Evolutionary conservation across 2,797 vertebrate genomes (phyloP).

Genomic region (Setipinna tenuifilis): DNA sequence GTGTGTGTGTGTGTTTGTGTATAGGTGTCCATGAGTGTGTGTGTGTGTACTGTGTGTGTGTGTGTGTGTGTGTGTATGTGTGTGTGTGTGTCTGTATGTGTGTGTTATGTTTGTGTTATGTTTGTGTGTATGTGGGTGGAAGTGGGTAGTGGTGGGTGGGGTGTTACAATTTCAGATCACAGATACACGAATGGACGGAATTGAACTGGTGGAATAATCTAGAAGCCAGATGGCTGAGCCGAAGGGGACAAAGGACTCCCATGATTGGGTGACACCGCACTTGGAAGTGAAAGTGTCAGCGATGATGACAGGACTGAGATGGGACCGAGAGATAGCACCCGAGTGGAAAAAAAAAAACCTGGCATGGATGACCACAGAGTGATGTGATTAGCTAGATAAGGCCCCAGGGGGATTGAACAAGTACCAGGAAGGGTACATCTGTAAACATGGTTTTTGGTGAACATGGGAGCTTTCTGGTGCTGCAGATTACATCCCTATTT

Average conservation of each 20-base stretch:
- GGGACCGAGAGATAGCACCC: background rate
- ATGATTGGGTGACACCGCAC: conserved; percentile 1
- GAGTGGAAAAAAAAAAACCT: background rate
- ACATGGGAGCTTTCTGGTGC: background rate
- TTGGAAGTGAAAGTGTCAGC: background rate
- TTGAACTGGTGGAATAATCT: conserved; percentile 23
- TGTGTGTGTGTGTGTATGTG: too few relatives aligned
- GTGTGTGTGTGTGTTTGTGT: too few relatives aligned
- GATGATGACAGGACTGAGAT: conserved; percentile 5
- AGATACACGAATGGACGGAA: background rate
- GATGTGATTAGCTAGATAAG: background rate
- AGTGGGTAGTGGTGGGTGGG: background rate
- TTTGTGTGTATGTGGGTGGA: background rate
- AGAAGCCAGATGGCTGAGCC: conserved; percentile 10
- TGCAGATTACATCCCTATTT: background rate
- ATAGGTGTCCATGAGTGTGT: too few relatives aligned
- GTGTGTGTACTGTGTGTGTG: background rate
- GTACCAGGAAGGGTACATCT: background rate
- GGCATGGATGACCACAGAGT: background rate
- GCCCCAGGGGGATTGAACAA: background rate
- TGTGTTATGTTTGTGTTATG: background rate
- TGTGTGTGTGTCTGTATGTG: too few relatives aligned
- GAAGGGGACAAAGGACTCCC: background rate
- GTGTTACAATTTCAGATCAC: background rate
- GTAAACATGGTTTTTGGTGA: conserved; percentile 15